These are phyloP conservation scores for Pollenia labialis DNA, from an alignment of 2,888 invertebrate species.

Conservation along the genomic window DNA sequence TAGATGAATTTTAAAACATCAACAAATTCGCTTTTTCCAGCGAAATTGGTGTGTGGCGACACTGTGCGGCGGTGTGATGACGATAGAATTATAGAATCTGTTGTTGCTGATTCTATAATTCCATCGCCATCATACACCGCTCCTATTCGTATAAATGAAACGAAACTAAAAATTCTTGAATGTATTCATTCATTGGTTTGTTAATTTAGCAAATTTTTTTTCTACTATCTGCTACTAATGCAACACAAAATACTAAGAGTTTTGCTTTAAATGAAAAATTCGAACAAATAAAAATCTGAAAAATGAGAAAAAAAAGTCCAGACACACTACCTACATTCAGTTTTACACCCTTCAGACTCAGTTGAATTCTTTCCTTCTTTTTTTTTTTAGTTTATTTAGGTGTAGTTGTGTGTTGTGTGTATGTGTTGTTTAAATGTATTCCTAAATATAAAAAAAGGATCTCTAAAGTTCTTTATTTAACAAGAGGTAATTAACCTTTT, in stretches of 20 bases:
- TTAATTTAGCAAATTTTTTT: conserved; percentile 68
- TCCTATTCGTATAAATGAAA: conserved; percentile 6
- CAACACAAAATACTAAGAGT: conserved; percentile 11
- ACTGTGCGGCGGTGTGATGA: conserved; percentile 3
- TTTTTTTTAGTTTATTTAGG: neutral
- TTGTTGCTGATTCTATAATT: too few relatives aligned
- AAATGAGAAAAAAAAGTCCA: conserved; percentile 36
- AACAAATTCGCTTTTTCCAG: too few relatives aligned
- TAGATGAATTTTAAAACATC: too few relatives aligned
- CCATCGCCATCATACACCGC: neutral
- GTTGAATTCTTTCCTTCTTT: conserved; percentile 1
- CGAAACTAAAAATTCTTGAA: conserved; percentile 49
- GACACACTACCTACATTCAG: conserved; percentile 13
- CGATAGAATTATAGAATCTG: neutral
- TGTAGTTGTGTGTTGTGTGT: conserved; percentile 5
- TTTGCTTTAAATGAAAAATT: neutral
- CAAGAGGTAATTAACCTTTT: conserved; percentile 65
- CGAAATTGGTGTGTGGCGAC: too few relatives aligned
- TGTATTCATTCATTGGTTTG: conserved; percentile 64
- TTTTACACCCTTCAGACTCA: conserved; percentile 30
- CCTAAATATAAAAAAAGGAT: conserved; percentile 22
- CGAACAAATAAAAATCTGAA: conserved; percentile 1
- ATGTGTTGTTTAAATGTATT: conserved; percentile 29
- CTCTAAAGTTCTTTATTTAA: conserved; percentile 34
- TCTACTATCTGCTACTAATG: conserved; percentile 26